Base-by-base conservation (phyloP, 1,140 invertebrate genomes). In the Bombus polaris region DNA sequence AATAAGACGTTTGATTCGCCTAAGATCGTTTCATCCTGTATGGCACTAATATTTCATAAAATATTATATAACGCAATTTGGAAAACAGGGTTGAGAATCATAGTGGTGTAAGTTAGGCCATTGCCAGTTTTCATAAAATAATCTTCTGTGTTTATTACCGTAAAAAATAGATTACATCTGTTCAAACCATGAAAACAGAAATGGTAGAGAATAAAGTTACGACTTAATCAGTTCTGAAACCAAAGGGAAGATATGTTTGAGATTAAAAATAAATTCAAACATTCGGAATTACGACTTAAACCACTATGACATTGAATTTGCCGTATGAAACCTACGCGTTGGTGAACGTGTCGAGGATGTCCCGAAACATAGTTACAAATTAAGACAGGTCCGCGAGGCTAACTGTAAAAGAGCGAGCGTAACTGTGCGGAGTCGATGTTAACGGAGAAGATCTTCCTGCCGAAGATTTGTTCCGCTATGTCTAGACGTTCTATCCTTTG, bases 401-500 rank as follows among this genome's bases (percentile, higher is more conserved):
- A 95, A 94, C 94, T 95, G 94, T 94, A 94, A 91, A 92, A 87
- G 53, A 87, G 83, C 83, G 87, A 87, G 83, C 68, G 86, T 91
- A 93, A 89, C 89, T 89, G 83, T 86, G 88, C 83, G 75, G 88
- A 75, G 74, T 85, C 70, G 78, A 83, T 86, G 86, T 79, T 89
- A 92, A 91, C 90, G 83, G 87, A 75, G 68, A 37, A 91, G 83
- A 85, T 83, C 59, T 59, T 93, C 83, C 85, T 90, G 78, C 75
- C 39, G 81, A 89, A 91, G 89, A 94, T 95, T 94, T 93, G 90
- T 94, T 95, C 93, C 92, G 91, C 92, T 92, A 92, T 88, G 87
- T 85, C 53, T 53, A 75, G 68, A 89, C 75, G 81, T 83, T 57
- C 78, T 47, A 75, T 81, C 44, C 86, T 76, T n/a, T 37, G 47